Evolutionary conservation across 2,888 invertebrate species (phyloP), one percentile per base, ranked within the genome.

Genomic region (Stenoptilia bipunctidactyla): DNA sequence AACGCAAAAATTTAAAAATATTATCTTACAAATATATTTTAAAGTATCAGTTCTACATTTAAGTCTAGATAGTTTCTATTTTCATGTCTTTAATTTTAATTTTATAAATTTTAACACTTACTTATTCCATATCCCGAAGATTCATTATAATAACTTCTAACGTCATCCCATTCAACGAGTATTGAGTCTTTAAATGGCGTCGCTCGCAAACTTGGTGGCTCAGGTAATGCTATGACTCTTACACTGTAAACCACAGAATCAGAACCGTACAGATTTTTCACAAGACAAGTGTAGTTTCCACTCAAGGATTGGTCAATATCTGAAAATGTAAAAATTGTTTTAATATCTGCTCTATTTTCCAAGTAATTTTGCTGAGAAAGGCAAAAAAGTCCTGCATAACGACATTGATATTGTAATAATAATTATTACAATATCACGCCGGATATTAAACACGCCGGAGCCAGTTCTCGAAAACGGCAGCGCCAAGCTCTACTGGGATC

Each of bases 241-340:
- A 96, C 86, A 5, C 89, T 86, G 61, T 93, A 94, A 6, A 90
- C 87, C 37, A 94, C 91, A 38, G 92, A 90, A 63, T 95, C 95
- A 37, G 90, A 90, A 0, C 95, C 95, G 59, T 92, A 92, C 4
- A 91, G 84, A 71, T 96, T 96, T 61, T 91, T 91, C 2, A 91
- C 92, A 37, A 90, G 80, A 54, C 93, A 93, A 0, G 91, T 90
- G 71, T 92, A 93, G 79, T 93, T 93, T 15, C 92, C 92, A 46
- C 90, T 89, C 27, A 92, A 72, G 8, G 90, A 88, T 53, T 89
- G 87, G 55, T 91, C 91, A 37, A 91, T 86, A 62, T 88, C 91
- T 91, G 58, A 27, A 53, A 61, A 38, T 25, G 20, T 5, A 20
- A 8, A 20, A 20, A 20, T 3, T 20, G 14, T 37, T 36, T 36